Evolutionary conservation across 2,797 vertebrate species (phyloP).

Genomic region (Sebastes hubbsi): DNA sequence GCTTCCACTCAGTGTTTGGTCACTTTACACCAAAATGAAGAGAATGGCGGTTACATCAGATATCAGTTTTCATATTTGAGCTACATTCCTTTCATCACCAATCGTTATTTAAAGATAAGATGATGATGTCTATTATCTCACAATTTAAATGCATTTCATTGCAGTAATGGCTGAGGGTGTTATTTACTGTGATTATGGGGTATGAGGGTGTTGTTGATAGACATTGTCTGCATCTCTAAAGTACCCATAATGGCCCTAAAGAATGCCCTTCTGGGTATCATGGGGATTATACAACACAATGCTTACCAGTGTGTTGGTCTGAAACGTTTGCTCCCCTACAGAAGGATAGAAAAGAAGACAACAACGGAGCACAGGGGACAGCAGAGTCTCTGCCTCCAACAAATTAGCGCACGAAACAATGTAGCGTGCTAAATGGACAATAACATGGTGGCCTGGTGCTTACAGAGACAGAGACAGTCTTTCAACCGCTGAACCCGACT

Average conservation of each 20-base stretch:
- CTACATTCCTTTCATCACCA: constrained; percentile 1
- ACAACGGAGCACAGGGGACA: constrained; percentile 1
- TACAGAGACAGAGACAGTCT: neutral
- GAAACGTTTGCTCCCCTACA: neutral
- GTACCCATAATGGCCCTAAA: constrained; percentile 26
- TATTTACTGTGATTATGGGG: constrained; percentile 21
- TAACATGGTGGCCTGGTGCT: constrained; percentile 1
- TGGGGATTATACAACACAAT: constrained; percentile 5
- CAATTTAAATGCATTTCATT: constrained; percentile 21
- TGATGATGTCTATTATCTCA: constrained; percentile 23
- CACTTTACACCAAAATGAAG: constrained; percentile 17
- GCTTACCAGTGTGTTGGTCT: constrained; percentile 9
- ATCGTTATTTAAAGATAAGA: constrained; percentile 11
- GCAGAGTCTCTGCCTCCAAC: neutral
- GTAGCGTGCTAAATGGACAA: neutral
- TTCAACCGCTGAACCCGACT: neutral
- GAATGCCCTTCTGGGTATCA: constrained; percentile 35
- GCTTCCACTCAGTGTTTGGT: constrained; percentile 18
- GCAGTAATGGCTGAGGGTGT: constrained; percentile 8
- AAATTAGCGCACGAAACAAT: neutral
- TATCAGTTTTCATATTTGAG: constrained; percentile 11
- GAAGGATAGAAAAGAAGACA: constrained; percentile 5
- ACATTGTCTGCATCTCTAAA: constrained; percentile 17
- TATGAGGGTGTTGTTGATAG: constrained; percentile 30
- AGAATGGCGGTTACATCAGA: neutral